phyloP scores from a whole-genome alignment of 2,888 invertebrate genomes.

The Theodoxus fluviatilis region DNA sequence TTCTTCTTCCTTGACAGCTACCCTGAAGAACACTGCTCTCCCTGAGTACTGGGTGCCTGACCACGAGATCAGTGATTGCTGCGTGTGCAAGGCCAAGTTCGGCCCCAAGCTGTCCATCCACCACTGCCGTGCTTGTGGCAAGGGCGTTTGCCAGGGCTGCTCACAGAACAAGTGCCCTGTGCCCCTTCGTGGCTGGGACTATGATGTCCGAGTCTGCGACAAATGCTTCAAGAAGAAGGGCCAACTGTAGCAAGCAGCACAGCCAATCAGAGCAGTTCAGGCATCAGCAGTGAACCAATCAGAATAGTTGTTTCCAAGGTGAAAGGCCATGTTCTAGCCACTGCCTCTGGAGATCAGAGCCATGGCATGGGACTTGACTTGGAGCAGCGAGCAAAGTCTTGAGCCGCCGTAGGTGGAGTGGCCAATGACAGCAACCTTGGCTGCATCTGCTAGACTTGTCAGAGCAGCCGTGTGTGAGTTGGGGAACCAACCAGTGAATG shows the following conservation, averaged over 20 bases:
- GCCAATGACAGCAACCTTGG: too few species aligned
- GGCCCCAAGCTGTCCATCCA: conserved; percentile 68
- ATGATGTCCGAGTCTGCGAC: conserved; percentile 68
- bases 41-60: conserved; percentile 85
- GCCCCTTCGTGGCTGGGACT: conserved; percentile 68
- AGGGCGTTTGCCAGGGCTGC: conserved; percentile 73
- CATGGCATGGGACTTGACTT: too few species aligned
- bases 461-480: too few species aligned
- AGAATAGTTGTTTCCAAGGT: too few species aligned
- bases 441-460: too few species aligned
- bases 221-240: conserved; percentile 59
- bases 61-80: conserved; percentile 74
- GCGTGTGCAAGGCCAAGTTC: conserved; percentile 73
- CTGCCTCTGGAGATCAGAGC: too few species aligned
- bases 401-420: too few species aligned
- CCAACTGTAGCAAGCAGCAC: conserved; percentile 30
- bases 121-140: conserved; percentile 78
- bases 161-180: conserved; percentile 65
- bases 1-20: conserved; percentile 37
- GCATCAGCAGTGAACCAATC: too few species aligned
- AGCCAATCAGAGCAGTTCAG: too few species aligned
- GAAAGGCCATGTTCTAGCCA: too few species aligned
- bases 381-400: too few species aligned
- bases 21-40: conserved; percentile 76
- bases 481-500: too few species aligned